Conservation (phyloP, 2,888 invertebrate genomes). For the Iphiclides podalirius region DNA sequence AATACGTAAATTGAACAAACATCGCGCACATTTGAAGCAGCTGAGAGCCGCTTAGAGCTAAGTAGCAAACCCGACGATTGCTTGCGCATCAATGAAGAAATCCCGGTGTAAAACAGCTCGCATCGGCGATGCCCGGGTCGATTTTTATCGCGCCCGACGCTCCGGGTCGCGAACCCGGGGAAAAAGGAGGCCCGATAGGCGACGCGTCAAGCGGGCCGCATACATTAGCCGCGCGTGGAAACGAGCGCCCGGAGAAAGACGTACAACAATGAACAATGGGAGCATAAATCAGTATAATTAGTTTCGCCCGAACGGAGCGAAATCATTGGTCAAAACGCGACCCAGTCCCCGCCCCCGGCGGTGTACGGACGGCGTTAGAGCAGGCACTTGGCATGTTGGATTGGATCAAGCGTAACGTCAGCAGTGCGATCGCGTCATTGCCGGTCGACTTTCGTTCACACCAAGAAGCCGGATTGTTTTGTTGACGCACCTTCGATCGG, state of each 20-base stretch:
- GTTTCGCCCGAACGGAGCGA: constrained; percentile 83
- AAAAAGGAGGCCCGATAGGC: constrained; percentile 37
- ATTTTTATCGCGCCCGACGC: not conserved
- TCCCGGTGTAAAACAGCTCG: not conserved
- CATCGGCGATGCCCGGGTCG: not conserved
- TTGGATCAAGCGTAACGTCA: constrained; percentile 66
- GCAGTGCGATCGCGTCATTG: constrained; percentile 44
- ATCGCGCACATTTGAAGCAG: no score
- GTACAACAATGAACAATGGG: constrained; percentile 94
- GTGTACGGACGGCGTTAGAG: constrained; percentile 56
- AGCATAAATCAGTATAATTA: constrained; percentile 97
- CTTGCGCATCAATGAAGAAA: no score
- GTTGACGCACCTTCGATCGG: no score
- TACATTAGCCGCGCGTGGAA: constrained; percentile 43
- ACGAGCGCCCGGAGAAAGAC: constrained; percentile 66
- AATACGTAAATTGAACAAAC: no score
- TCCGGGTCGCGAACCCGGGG: constrained; percentile 16
- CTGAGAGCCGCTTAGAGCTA: no score
- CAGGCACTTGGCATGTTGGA: constrained; percentile 57
- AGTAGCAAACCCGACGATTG: no score
- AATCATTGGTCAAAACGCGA: constrained; percentile 84
- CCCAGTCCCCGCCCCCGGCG: constrained; percentile 79
- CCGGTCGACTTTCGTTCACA: not conserved
- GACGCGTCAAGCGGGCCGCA: constrained; percentile 36
- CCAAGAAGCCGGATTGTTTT: no score